Base-by-base conservation (phyloP, 2,888 invertebrate genomes). In the Callyntrura guangdongensis region DNA sequence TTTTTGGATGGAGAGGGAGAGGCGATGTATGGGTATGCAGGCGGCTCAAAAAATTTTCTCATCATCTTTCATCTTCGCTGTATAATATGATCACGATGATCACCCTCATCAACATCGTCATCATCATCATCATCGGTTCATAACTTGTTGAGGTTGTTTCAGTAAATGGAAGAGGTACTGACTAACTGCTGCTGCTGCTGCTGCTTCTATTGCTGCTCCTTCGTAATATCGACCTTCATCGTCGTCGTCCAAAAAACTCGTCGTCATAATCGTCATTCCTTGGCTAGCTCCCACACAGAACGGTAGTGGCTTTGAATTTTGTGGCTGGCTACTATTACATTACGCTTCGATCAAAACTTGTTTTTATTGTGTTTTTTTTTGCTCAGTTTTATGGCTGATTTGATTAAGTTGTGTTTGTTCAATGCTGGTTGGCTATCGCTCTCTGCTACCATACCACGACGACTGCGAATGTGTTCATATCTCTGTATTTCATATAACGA, bases 231-330 rank as follows among this genome's bases (percentile, higher is more conserved):
- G 67, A 36, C 67, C 74, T 79, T 79, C 79, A 27, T 79, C 36
- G 17, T 59, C 79, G 79, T 25, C 79, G 79, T 79, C 59, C 27
- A 79, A 79, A 79, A 77, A 79, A 77, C 79, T 25, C n/a, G 79
- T 79, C 79, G 79, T 79, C 79, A 77, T 36, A 36, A 79, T 61
- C 82, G 81, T 88, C 82, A 88, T 72, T 88, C 82, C 17, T 61
- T 20, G 61, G 56, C n/a, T 69, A 69, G 69, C 82, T 74, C 14
- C 72, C 72, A 49, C 6, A 83, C 82, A 25, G 82, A 88, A 67
- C 88, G 74, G 79, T 79, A 59, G 74, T 74, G 64, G 45, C 25
- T 61, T n/a, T n/a, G 6, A 47, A 5, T n/a, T 56, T 45, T 56
- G 25, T 74, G 47, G 56, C 59, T 6, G 12, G n/a, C n/a, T n/a